Conservation (phyloP, 2,797 vertebrate genomes). For the Phataginus tetradactyla region DNA sequence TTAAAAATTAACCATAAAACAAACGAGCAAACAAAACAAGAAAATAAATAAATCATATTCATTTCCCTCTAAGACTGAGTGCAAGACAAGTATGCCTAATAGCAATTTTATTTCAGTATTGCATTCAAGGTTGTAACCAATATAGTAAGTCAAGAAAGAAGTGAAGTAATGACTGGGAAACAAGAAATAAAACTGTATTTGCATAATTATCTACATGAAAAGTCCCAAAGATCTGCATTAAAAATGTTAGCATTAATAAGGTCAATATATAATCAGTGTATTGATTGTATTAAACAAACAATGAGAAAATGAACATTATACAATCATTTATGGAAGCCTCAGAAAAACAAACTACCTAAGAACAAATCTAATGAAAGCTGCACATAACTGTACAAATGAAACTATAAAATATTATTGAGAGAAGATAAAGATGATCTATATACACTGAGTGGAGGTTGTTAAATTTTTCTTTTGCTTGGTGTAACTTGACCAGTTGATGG, state of each 20-base stretch:
- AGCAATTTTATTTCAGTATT: not conserved
- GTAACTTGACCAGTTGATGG: not conserved
- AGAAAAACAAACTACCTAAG: not conserved
- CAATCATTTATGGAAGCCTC: not conserved
- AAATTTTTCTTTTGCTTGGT: not conserved
- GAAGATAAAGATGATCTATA: not conserved
- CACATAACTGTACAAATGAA: not conserved
- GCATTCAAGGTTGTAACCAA: not conserved
- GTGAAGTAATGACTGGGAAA: not conserved
- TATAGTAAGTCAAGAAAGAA: not conserved
- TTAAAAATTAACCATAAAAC: not conserved
- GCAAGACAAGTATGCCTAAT: not conserved
- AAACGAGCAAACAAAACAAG: not conserved
- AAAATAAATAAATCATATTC: not conserved
- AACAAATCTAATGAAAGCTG: not conserved
- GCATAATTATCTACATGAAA: not conserved
- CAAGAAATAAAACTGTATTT: constrained; percentile 10
- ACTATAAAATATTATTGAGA: not conserved
- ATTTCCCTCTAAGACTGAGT: not conserved
- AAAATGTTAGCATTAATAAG: not conserved
- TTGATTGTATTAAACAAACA: not conserved
- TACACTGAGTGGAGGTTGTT: not conserved
- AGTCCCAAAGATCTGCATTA: not conserved
- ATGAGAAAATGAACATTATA: not conserved
- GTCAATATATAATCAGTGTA: not conserved